Evolutionary conservation across 2,797 vertebrate species (phyloP).

Genomic region (Moxostoma hubbsi): DNA sequence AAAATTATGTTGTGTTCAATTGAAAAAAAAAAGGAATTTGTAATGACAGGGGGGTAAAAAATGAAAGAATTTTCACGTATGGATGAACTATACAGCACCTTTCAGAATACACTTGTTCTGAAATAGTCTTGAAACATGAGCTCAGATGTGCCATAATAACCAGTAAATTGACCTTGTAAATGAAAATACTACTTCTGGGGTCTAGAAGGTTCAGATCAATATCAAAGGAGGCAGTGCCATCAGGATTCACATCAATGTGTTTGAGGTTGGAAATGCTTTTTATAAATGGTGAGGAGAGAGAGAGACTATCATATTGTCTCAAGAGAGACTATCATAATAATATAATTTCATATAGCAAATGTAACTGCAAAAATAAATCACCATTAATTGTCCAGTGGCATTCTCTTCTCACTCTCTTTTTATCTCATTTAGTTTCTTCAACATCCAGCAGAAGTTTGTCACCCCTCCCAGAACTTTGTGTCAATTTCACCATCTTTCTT

Average conservation of each 20-base stretch:
- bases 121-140: not conserved
- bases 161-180: slow-evolving; percentile 82
- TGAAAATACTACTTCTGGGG: slow-evolving; percentile 76
- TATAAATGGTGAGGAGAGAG: slow-evolving; percentile 74
- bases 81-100: not conserved
- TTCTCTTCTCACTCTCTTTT: slow-evolving; percentile 81
- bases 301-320: too few species aligned
- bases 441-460: slow-evolving; percentile 87
- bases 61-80: too few species aligned
- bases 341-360: not conserved
- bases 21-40: too few species aligned
- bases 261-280: slow-evolving; percentile 72
- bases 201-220: slow-evolving; percentile 85
- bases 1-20: too few species aligned
- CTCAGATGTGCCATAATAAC: slow-evolving; percentile 2
- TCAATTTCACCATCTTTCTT: slow-evolving; percentile 76
- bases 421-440: slow-evolving; percentile 84
- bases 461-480: slow-evolving; percentile 85
- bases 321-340: not conserved
- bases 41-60: not conserved
- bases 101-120: not conserved
- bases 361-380: not conserved
- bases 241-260: slow-evolving; percentile 77
- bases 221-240: slow-evolving; percentile 78
- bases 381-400: slow-evolving; percentile 41